Evolutionary conservation across 23 tunicate species (phyloP), one percentile per base, ranked within the genome.

Genomic region (Diplosoma virens): DNA sequence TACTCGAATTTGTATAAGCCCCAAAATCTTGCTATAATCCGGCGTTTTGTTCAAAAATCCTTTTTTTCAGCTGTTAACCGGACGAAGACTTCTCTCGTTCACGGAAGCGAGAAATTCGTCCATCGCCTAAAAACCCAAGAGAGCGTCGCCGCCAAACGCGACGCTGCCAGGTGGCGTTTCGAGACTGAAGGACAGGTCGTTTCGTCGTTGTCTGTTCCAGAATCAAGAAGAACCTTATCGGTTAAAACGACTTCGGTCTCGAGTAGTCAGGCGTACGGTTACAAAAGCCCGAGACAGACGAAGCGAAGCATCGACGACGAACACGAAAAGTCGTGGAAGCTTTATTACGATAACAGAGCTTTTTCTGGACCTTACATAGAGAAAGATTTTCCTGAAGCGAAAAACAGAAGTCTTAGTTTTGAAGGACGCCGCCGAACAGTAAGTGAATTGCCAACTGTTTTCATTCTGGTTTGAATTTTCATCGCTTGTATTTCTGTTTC

Each of bases 91-190:
- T 32, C 87, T 23, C 64, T 73, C 6, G 45, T 74, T 34, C 74
- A 67, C 50, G 74, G 74, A 30, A 34, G 47, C 1, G 66, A 54
- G 29, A 75, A 56, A 32, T 67, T 67, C 27, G 52, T 52, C 5
- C 52, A 67, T 35, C 25, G 74, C 17, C 24, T 67, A 16, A 35
- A 36, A 67, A 29, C 52, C 50, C 52, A 67, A 67, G 52, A 25
- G 26, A 67, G 24, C 52, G 52, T 67, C n/a, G 74, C 74, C 2
- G 52, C 21, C 23, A 67, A 67, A 67, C 50, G 52, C 17, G 74
- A 67, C 25, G 74, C 74, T 29, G 74, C 74, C 24, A 67, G 74
- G 52, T 67, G 74, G 74, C 50, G 74, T n/a, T 67, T 67, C 36
- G 74, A 67, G 52, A 67, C 74, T 3, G 74, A 67, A 36, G 74